These are phyloP conservation scores for Monarcha castaneiventris DNA, from an alignment of 2,113 vertebrate species.

Conservation along the genomic window DNA sequence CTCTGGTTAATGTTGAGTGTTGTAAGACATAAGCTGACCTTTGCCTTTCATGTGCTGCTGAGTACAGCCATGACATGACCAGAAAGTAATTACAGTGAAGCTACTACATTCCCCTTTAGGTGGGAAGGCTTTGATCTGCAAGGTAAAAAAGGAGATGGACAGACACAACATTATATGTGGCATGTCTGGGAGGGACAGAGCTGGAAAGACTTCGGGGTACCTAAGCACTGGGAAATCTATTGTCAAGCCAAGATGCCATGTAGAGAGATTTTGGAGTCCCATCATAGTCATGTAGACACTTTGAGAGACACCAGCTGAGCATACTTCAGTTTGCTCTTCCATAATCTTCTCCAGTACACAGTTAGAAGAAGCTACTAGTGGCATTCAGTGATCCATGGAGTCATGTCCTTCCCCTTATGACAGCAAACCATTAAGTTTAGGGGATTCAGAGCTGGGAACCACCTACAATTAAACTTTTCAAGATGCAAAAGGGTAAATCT, in stretches of 20 bases:
- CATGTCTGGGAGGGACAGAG: not conserved
- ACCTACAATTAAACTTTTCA: not conserved
- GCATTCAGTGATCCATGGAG: not conserved
- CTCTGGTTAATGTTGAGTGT: not conserved
- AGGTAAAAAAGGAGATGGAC: not conserved
- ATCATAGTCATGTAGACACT: not conserved
- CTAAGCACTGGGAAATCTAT: not conserved
- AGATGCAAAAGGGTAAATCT: not conserved
- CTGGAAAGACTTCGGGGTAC: not conserved
- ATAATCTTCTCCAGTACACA: not conserved
- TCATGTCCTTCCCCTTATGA: not conserved
- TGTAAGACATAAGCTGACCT: not conserved
- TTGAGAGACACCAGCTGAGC: not conserved
- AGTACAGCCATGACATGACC: not conserved
- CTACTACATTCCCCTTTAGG: not conserved
- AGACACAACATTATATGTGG: no score
- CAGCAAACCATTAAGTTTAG: not conserved
- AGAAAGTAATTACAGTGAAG: not conserved
- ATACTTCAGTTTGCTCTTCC: not conserved
- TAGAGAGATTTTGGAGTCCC: not conserved
- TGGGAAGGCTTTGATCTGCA: not conserved
- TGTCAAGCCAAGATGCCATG: not conserved
- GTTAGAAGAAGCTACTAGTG: not conserved
- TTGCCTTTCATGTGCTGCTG: not conserved
- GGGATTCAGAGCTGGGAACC: not conserved